Percentiles rank a stretch among this genome's conserved stretches.
These are phyloP conservation scores for Acrocephalus kingi DNA, from an alignment of 2,113 vertebrate species.

Conservation along the genomic window DNA sequence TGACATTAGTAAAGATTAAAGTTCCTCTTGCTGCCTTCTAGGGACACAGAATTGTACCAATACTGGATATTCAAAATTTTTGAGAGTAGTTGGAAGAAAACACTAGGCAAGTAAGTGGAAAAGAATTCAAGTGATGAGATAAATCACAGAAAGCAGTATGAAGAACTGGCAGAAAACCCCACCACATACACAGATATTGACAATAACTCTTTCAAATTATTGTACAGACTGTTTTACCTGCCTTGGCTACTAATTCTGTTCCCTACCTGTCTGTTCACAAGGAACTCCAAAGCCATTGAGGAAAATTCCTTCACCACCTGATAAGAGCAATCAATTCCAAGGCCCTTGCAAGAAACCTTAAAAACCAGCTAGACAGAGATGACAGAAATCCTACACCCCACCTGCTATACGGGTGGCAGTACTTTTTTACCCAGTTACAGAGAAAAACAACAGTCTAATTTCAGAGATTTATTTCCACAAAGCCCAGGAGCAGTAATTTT, in stretches of 20 bases:
- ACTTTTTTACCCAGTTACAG: background rate
- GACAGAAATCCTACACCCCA: background rate
- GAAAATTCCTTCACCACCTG: background rate
- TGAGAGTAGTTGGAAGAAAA: background rate
- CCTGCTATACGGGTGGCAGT: background rate
- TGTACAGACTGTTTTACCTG: background rate
- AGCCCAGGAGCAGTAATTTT: slow-evolving; percentile 6
- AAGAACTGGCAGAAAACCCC: background rate
- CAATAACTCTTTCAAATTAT: background rate
- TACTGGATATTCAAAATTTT: background rate
- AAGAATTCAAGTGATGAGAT: background rate
- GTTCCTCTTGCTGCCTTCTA: background rate
- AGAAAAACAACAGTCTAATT: background rate
- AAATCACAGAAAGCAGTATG: background rate
- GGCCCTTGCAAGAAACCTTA: background rate
- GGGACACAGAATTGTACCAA: background rate
- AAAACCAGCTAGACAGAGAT: background rate
- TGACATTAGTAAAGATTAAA: background rate
- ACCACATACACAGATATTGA: background rate
- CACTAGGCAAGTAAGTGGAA: background rate
- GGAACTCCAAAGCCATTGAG: background rate
- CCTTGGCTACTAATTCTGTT: background rate
- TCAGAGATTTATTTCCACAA: background rate
- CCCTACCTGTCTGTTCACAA: background rate
- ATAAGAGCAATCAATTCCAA: background rate